Evolutionary conservation across 2,113 vertebrate species (phyloP), one percentile per base, ranked within the genome.

Genomic region (Haliaeetus leucogaster): DNA sequence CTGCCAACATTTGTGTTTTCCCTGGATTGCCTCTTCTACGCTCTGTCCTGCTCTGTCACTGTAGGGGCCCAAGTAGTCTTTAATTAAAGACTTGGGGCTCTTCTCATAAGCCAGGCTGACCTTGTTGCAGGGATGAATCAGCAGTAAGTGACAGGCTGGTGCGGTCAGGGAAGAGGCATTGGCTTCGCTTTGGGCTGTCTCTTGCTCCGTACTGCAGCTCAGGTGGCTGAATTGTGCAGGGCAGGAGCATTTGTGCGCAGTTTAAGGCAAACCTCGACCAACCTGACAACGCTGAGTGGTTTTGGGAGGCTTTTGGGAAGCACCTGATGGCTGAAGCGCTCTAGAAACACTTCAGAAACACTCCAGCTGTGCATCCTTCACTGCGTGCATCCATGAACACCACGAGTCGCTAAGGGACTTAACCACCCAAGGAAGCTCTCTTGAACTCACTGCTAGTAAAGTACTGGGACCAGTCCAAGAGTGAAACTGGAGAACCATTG

Each of bases 241-340:
- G 29, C 91, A 45, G 50, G 40, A 72, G 42, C 3, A 1, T 59
- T 50, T 29, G 59, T 66, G 53, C 55, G 59, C 1, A 0, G 2
- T n/a, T 7, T 1, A 0, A 14, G 50, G 42, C 2, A 16, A 70
- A 2, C 38, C 21, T 45, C 1, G 0, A n/a, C 80, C 52, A 2
- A 16, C 42, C 34, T 6, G 20, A 0, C 30, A 11, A 18, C 0
- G 5, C 70, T 5, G 23, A 4, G 38, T 7, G 62, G 6, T 30
- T 42, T 36, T 2, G 66, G 70, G 84, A 50, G 23, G 8, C 13
- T 53, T 16, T 45, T 32, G 83, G 29, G 65, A 50, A n/a, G 67
- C 5, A 0, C 9, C 47, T 9, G 47, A 1, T 14, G 11, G 7
- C 7, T 58, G 40, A 55, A 67, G 9, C 0, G 3, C 61, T 70